These are phyloP conservation scores for Tricholauxania praeusta DNA, from an alignment of 2,888 invertebrate genomes.

Conservation along the genomic window DNA sequence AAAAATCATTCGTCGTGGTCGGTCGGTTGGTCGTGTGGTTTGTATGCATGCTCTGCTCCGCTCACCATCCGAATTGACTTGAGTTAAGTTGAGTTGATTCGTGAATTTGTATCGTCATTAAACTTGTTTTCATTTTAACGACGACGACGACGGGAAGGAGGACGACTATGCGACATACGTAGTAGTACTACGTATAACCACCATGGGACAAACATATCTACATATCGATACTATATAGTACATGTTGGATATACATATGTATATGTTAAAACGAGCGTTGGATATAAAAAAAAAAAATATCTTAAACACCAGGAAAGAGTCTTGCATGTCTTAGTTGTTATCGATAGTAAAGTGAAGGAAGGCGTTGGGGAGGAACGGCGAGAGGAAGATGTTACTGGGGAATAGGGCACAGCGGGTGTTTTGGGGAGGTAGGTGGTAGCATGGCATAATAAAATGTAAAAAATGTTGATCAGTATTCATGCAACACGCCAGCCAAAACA, in stretches of 20 bases:
- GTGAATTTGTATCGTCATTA: slow-evolving; percentile 41
- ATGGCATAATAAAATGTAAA: slow-evolving; percentile 22
- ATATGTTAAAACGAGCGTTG: neutral
- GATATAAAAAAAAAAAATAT: neutral
- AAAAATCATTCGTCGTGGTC: slow-evolving; percentile 43
- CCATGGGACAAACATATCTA: slow-evolving; percentile 21
- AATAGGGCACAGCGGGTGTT: neutral
- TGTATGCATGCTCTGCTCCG: neutral
- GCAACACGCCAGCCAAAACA: slow-evolving; percentile 38
- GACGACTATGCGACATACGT: slow-evolving; percentile 34
- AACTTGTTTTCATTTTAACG: slow-evolving; percentile 45
- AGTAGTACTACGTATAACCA: slow-evolving; percentile 30
- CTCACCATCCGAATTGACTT: slow-evolving; percentile 3
- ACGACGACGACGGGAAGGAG: slow-evolving; percentile 31
- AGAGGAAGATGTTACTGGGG: neutral
- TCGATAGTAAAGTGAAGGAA: neutral
- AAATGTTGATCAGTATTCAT: slow-evolving; percentile 37
- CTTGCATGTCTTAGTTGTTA: neutral
- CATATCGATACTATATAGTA: slow-evolving; percentile 23
- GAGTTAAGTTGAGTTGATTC: slow-evolving; percentile 29
- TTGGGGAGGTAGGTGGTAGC: slow-evolving; percentile 3
- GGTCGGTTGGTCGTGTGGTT: slow-evolving; percentile 24
- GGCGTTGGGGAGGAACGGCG: neutral
- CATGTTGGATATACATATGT: slow-evolving; percentile 16
- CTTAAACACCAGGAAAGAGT: neutral